Conservation (phyloP, 1,140 invertebrate species). For the Macrosteles quadrilineatus region DNA sequence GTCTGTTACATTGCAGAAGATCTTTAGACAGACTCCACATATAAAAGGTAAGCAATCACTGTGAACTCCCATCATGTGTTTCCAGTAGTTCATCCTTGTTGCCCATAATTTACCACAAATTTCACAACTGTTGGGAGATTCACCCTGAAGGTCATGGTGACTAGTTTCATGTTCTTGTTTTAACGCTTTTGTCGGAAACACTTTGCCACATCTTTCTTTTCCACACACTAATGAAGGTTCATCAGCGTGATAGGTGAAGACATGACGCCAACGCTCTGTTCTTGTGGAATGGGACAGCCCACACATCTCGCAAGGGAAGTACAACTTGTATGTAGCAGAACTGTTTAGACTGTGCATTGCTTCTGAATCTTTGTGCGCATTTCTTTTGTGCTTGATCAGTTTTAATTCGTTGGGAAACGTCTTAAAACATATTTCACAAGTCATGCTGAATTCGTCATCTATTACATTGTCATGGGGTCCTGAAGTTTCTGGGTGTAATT, state of each 20-base stretch:
- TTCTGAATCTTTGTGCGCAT: slow-evolving; percentile 47
- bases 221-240: slow-evolving; percentile 53
- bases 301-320: slow-evolving; percentile 57
- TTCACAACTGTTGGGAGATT: slow-evolving; percentile 46
- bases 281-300: slow-evolving; percentile 55
- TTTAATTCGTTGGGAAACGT: slow-evolving; percentile 55
- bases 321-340: slow-evolving; percentile 49
- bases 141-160: slow-evolving; percentile 55
- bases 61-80: slow-evolving; percentile 60
- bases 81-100: slow-evolving; percentile 59
- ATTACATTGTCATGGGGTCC: slow-evolving; percentile 40
- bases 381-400: slow-evolving; percentile 55
- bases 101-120: slow-evolving; percentile 59
- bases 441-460: slow-evolving; percentile 49
- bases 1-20: slow-evolving; percentile 53
- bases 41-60: slow-evolving; percentile 56
- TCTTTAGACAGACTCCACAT: slow-evolving; percentile 58
- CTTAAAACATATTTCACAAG: slow-evolving; percentile 55
- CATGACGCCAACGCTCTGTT: slow-evolving; percentile 58
- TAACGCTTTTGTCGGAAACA: slow-evolving; percentile 55
- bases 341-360: slow-evolving; percentile 32
- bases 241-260: slow-evolving; percentile 51
- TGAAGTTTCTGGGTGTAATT: slow-evolving; percentile 8
- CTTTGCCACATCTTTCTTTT: slow-evolving; percentile 52
- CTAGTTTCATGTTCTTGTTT: slow-evolving; percentile 52